Evolutionary conservation across 2,888 invertebrate species (phyloP).

Genomic region (Margaritifera margaritifera): DNA sequence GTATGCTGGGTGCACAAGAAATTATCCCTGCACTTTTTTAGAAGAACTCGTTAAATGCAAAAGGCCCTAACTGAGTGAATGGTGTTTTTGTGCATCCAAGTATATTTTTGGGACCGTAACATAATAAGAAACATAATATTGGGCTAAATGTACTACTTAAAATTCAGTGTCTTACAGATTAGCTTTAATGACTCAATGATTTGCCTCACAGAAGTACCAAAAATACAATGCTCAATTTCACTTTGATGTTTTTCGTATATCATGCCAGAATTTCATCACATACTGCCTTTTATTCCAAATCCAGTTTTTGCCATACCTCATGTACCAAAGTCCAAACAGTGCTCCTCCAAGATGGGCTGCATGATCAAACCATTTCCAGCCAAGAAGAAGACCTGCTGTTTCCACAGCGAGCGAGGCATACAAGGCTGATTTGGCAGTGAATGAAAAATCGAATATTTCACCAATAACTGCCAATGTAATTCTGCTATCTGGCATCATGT

Average conservation of each 20-base stretch:
- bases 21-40: too few species aligned
- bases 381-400: slow-evolving; percentile 84
- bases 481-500: slow-evolving; percentile 89
- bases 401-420: slow-evolving; percentile 90
- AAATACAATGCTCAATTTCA: too few species aligned
- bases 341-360: slow-evolving; percentile 98
- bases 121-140: too few species aligned
- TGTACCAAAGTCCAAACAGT: slow-evolving; percentile 83
- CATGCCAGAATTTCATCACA: slow-evolving; percentile 7
- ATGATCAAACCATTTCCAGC: slow-evolving; percentile 96
- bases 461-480: slow-evolving; percentile 93
- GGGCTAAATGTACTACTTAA: too few species aligned
- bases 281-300: slow-evolving; percentile 8
- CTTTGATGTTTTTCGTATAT: not conserved
- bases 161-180: too few species aligned
- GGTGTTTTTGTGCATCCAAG: too few species aligned
- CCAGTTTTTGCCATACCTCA: slow-evolving; percentile 21
- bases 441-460: slow-evolving; percentile 80
- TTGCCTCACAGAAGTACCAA: too few species aligned
- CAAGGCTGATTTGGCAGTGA: slow-evolving; percentile 89
- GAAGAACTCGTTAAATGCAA: too few species aligned
- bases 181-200: too few species aligned
- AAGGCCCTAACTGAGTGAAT: too few species aligned
- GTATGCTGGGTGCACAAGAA: too few species aligned
- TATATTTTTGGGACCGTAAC: too few species aligned